Evolutionary conservation across 2,888 invertebrate species (phyloP).

Genomic region (Mesodorylaimus sp.): DNA sequence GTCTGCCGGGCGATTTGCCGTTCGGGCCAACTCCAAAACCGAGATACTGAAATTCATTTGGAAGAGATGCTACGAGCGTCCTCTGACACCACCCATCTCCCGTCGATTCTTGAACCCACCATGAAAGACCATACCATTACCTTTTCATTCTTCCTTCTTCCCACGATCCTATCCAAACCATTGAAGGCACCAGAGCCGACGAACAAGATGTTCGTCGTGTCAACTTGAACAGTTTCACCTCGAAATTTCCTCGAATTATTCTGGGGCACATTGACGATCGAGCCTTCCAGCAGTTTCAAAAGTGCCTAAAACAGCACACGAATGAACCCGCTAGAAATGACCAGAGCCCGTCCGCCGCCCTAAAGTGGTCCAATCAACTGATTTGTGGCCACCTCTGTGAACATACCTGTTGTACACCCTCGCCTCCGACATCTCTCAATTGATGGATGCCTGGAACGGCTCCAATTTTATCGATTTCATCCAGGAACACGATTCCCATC

Average conservation of each 20-base stretch:
- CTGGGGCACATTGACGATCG: slow-evolving; percentile 90
- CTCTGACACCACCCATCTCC: neutral
- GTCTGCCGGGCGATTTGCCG: slow-evolving; percentile 4
- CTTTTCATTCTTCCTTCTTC: slow-evolving; percentile 61
- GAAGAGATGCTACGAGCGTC: neutral
- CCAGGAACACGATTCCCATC: slow-evolving; percentile 81
- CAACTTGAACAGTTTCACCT: slow-evolving; percentile 86
- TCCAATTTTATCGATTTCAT: slow-evolving; percentile 97
- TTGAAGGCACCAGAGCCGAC: slow-evolving; percentile 97
- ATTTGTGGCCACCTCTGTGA: neutral
- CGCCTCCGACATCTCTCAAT: slow-evolving; percentile 86
- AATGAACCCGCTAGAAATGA: neutral
- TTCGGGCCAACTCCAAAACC: slow-evolving; percentile 63
- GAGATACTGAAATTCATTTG: slow-evolving; percentile 51
- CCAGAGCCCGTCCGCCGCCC: neutral
- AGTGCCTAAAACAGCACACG: slow-evolving; percentile 27
- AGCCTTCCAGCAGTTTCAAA: slow-evolving; percentile 77
- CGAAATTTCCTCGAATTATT: slow-evolving; percentile 48
- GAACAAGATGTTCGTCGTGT: slow-evolving; percentile 95
- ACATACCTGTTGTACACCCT: slow-evolving; percentile 80
- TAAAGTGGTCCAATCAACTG: too few species aligned
- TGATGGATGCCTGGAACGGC: slow-evolving; percentile 85
- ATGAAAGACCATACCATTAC: slow-evolving; percentile 18
- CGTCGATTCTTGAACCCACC: neutral
- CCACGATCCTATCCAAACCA: slow-evolving; percentile 75